Conservation (phyloP, 2,888 invertebrate genomes). For the Vannuccia rotundouncinata region DNA sequence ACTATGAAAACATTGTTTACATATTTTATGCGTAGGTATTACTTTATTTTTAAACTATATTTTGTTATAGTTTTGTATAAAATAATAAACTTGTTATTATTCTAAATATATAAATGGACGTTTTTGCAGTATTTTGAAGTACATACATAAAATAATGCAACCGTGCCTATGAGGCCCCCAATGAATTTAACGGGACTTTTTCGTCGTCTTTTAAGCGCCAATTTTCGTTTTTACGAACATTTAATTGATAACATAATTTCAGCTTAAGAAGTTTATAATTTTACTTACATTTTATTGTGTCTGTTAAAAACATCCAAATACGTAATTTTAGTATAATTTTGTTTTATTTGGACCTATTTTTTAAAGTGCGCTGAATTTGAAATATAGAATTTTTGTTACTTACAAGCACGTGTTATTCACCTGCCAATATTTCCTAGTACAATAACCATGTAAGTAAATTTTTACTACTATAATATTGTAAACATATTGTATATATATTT, state of each 20-base stretch:
- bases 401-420: slow-evolving; percentile 2
- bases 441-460: slow-evolving; percentile 18
- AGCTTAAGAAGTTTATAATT: slow-evolving; percentile 5
- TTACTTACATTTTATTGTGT: slow-evolving; percentile 14
- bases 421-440: slow-evolving; percentile 8
- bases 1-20: slow-evolving; percentile 6
- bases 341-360: neutral
- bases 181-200: too few species aligned
- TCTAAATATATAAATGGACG: neutral
- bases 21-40: slow-evolving; percentile 6
- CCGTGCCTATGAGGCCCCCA: slow-evolving; percentile 2
- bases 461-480: slow-evolving; percentile 26
- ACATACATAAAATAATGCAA: neutral
- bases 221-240: slow-evolving; percentile 16
- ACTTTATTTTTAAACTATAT: neutral
- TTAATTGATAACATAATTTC: slow-evolving; percentile 15
- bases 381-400: neutral
- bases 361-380: slow-evolving; percentile 9
- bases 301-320: slow-evolving; percentile 6
- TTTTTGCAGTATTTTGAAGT: slow-evolving; percentile 11
- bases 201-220: slow-evolving; percentile 16
- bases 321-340: slow-evolving; percentile 19
- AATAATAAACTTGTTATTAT: slow-evolving; percentile 6
- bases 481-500: neutral
- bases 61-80: neutral